These are phyloP conservation scores for Sternarchorhynchus goeldii DNA, from an alignment of 2,797 vertebrate species.

Conservation along the genomic window DNA sequence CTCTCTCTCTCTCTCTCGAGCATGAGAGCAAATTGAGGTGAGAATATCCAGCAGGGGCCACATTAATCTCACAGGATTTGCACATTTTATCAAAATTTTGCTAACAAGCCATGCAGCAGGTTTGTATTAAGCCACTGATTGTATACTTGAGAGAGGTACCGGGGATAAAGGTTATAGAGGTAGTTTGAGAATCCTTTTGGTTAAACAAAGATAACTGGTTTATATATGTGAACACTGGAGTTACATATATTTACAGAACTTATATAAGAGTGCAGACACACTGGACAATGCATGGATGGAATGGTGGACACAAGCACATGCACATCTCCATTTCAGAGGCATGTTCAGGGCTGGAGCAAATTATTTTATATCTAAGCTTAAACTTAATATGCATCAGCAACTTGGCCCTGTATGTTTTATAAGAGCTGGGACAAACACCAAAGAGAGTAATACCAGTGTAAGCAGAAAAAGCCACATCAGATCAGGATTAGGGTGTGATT, in stretches of 20 bases:
- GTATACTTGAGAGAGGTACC: background rate
- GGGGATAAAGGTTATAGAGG: background rate
- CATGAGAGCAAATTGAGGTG: constrained; percentile 22
- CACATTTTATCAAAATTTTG: constrained; percentile 13
- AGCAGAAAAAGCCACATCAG: background rate
- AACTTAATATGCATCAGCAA: too few species aligned
- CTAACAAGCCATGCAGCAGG: background rate
- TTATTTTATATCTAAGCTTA: too few species aligned
- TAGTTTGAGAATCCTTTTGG: background rate
- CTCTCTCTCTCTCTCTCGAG: background rate
- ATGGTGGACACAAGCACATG: too few species aligned
- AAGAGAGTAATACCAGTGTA: background rate
- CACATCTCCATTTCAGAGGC: too few species aligned
- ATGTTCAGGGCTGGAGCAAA: too few species aligned
- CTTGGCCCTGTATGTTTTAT: background rate
- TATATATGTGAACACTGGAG: background rate
- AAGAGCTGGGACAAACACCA: background rate
- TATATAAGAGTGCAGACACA: too few species aligned
- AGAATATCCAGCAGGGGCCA: constrained; percentile 17
- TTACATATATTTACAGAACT: too few species aligned
- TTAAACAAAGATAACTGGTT: background rate
- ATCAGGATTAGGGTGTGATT: background rate
- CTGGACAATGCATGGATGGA: too few species aligned
- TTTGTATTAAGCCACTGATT: background rate
- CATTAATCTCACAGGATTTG: constrained; percentile 21